Evolutionary conservation across 37 sponge, comb jelly and placozoan species (phyloP).

Genomic region (Oscarella lobularis): DNA sequence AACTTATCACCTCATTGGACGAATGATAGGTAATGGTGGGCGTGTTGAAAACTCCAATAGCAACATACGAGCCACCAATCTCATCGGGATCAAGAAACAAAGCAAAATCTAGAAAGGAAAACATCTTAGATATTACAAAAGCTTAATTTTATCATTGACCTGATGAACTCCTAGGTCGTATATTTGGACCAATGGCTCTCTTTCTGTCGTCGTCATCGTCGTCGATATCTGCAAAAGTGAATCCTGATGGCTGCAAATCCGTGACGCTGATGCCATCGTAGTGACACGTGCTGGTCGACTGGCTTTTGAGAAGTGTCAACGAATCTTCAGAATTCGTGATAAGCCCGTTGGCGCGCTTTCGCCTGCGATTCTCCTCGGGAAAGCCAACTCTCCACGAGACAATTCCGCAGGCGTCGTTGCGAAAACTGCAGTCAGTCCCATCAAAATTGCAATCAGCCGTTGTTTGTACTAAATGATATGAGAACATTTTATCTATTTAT

Average conservation of each 20-base stretch:
- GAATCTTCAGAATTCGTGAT: no score
- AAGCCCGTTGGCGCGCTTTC: no score
- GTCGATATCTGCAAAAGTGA: neutral
- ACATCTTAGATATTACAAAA: no score
- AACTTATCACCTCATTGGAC: neutral
- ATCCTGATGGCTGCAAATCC: conserved; percentile 1
- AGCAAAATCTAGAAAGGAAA: neutral
- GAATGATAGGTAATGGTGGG: neutral
- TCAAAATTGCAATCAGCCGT: neutral
- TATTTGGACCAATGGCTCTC: no score
- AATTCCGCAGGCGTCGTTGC: neutral
- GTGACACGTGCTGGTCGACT: neutral
- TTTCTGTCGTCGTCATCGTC: neutral
- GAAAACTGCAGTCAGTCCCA: neutral
- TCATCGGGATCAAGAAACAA: neutral
- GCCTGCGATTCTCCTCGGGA: no score
- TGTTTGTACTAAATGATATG: no score
- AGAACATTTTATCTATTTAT: no score
- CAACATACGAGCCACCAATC: neutral
- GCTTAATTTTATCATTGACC: no score
- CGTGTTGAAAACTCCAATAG: neutral
- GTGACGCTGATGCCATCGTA: neutral
- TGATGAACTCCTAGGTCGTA: no score
- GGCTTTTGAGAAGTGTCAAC: no score
- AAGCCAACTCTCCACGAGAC: neutral